phyloP scores from a whole-genome alignment of 1,140 invertebrate genomes.

The Thalassaphorura encarpata region DNA sequence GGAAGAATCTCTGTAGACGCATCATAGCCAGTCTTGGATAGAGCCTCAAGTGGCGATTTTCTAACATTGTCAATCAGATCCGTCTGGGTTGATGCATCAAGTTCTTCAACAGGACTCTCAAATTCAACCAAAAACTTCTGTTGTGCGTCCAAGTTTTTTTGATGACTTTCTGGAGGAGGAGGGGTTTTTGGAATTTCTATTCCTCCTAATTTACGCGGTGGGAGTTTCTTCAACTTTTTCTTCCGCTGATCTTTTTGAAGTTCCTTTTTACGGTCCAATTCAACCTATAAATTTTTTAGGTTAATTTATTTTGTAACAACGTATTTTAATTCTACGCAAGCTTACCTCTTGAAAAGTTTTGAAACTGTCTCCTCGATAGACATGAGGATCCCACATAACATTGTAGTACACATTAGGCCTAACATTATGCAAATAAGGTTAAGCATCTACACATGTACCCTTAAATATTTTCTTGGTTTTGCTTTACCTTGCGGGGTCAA shows the following conservation, averaged over 20 bases:
- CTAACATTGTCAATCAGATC: slow-evolving; percentile 4
- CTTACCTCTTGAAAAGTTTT: too few relatives aligned
- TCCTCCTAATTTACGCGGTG: too few relatives aligned
- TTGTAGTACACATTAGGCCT: too few relatives aligned
- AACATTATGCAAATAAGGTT: too few relatives aligned
- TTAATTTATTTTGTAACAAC: too few relatives aligned
- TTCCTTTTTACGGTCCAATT: too few relatives aligned
- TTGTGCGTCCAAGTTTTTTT: background rate
- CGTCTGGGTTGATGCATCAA: slow-evolving; percentile 11
- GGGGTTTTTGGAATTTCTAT: background rate
- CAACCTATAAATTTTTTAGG: too few relatives aligned
- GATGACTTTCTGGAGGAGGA: background rate
- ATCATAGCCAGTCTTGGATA: background rate
- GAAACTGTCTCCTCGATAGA: slow-evolving; percentile 5
- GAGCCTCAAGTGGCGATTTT: background rate
- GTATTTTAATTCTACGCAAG: too few relatives aligned
- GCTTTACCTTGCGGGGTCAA: too few relatives aligned
- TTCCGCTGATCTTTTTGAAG: too few relatives aligned
- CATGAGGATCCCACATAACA: slow-evolving; percentile 22
- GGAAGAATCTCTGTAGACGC: slow-evolving; percentile 17
- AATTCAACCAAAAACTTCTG: slow-evolving; percentile 5
- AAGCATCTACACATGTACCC: too few relatives aligned
- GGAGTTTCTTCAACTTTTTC: background rate
- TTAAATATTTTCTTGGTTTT: too few relatives aligned
- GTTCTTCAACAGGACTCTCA: background rate